These are phyloP conservation scores for Frieseomelitta varia DNA, from an alignment of 1,140 invertebrate species.

Conservation along the genomic window DNA sequence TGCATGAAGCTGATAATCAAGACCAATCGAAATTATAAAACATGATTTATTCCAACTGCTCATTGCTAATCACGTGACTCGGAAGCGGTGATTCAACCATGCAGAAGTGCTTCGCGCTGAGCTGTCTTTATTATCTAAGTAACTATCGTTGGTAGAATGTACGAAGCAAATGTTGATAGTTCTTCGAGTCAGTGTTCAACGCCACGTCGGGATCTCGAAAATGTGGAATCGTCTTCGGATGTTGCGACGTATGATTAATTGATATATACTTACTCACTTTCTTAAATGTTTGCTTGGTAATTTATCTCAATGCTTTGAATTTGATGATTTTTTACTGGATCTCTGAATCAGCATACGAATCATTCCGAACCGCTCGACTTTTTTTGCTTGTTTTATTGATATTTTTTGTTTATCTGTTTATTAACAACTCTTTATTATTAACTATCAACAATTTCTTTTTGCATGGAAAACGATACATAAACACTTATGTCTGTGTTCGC, in stretches of 20 bases:
- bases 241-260: slow-evolving; percentile 22
- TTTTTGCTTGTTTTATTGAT: not conserved
- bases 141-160: slow-evolving; percentile 40
- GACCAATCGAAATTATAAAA: slow-evolving; percentile 40
- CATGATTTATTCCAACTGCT: slow-evolving; percentile 33
- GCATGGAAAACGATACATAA: not conserved
- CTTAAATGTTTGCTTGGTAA: not conserved
- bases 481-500: not conserved
- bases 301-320: not conserved
- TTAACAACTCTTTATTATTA: not conserved
- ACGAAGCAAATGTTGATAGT: slow-evolving; percentile 23
- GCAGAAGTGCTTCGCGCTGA: slow-evolving; percentile 40
- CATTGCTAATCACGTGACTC: slow-evolving; percentile 49
- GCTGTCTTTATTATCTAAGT: slow-evolving; percentile 45
- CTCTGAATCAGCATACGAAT: not conserved
- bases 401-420: not conserved
- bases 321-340: not conserved
- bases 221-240: slow-evolving; percentile 14
- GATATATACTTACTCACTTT: not conserved
- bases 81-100: slow-evolving; percentile 52
- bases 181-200: slow-evolving; percentile 15
- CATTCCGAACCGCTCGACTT: not conserved
- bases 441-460: not conserved
- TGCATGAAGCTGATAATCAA: slow-evolving; percentile 3
- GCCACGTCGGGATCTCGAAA: not conserved